Conservation (phyloP, 2,113 vertebrate species). For the Ceyx margarethae region DNA sequence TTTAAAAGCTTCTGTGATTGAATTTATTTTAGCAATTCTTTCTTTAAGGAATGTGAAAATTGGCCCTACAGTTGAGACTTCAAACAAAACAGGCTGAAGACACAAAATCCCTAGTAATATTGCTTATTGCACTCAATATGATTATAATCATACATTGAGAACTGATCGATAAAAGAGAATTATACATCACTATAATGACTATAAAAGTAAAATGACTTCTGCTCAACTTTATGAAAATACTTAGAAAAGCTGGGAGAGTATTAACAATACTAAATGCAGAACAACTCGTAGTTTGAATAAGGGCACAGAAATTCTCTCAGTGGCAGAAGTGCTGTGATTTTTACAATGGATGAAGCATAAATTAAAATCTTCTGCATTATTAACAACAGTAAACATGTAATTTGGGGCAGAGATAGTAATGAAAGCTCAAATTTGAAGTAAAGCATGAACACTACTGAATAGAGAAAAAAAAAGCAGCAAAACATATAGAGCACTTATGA, state of each 20-base stretch:
- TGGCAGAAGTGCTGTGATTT: conserved; percentile 16
- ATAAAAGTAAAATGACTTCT: conserved; percentile 47
- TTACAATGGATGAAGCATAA: conserved; percentile 30
- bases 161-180: conserved; percentile 45
- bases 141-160: not conserved
- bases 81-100: conserved; percentile 55
- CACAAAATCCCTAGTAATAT: conserved; percentile 34
- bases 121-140: conserved; percentile 31
- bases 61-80: conserved; percentile 63
- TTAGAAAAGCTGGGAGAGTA: not conserved
- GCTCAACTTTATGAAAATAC: conserved; percentile 34
- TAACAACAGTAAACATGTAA: conserved; percentile 17
- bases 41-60: conserved; percentile 70
- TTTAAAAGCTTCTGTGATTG: conserved; percentile 75
- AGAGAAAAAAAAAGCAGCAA: not conserved
- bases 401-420: conserved; percentile 14
- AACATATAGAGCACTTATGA: not conserved
- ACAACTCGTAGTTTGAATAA: not conserved
- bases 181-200: conserved; percentile 4
- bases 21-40: conserved; percentile 71
- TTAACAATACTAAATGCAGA: not conserved
- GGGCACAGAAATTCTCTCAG: not conserved
- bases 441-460: not conserved
- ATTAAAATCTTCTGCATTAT: conserved; percentile 57
- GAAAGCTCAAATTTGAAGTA: conserved; percentile 50